These are phyloP conservation scores for Sinocyclocheilus anshuiensis DNA, from an alignment of 2,113 vertebrate genomes.

Conservation along the genomic window DNA sequence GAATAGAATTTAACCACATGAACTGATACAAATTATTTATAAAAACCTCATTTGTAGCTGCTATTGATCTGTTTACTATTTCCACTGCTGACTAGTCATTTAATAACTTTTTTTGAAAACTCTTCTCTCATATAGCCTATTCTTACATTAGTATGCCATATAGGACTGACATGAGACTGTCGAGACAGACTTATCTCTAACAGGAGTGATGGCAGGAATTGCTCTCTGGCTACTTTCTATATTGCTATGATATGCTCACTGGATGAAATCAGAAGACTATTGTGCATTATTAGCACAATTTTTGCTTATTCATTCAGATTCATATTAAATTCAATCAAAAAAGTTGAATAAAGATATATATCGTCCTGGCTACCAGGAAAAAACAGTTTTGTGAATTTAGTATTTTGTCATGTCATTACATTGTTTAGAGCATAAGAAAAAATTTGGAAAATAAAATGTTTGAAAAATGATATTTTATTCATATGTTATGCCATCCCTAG, in stretches of 20 bases:
- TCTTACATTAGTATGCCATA: not conserved
- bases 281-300: not conserved
- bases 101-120: not conserved
- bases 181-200: not conserved
- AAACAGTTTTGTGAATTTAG: too few relatives aligned
- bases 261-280: not conserved
- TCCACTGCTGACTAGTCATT: not conserved
- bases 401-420: too few relatives aligned
- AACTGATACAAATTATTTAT: not conserved
- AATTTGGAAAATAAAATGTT: too few relatives aligned
- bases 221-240: not conserved
- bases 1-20: not conserved
- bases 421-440: too few relatives aligned
- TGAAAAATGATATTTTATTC: too few relatives aligned
- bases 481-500: too few relatives aligned
- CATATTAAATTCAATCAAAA: not conserved
- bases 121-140: not conserved
- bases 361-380: not conserved
- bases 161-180: not conserved
- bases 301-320: not conserved
- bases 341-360: not conserved
- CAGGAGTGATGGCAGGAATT: not conserved
- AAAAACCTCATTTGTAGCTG: not conserved
- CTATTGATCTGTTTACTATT: not conserved
- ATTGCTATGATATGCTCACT: conserved; percentile 1